Conservation (phyloP, 2,797 vertebrate genomes). For the Gallinago solitaria region DNA sequence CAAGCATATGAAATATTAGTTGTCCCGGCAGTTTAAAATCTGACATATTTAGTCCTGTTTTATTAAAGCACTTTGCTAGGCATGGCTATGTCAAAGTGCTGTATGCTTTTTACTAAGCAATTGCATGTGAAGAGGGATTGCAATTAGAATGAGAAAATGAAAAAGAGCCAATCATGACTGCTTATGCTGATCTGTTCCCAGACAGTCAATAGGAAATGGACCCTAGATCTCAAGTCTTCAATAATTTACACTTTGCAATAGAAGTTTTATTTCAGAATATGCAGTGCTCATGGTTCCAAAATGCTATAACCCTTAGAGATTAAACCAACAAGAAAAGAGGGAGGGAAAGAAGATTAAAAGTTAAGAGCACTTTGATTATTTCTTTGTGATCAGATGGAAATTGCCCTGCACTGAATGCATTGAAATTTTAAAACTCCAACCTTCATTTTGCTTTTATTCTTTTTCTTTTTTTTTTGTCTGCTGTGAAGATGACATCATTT, state of each 20-base stretch:
- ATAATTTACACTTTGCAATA: constrained; percentile 21
- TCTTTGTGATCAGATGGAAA: constrained; percentile 57
- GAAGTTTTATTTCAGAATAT: constrained; percentile 15
- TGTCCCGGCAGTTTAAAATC: not conserved
- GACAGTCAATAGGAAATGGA: not conserved
- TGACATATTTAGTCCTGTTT: not conserved
- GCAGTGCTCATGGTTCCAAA: not conserved
- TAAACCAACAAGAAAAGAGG: constrained; percentile 43
- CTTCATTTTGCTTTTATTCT: not conserved
- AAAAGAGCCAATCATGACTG: not conserved
- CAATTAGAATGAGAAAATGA: not conserved
- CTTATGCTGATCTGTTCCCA: not conserved
- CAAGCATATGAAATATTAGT: not conserved
- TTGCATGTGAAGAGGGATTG: not conserved
- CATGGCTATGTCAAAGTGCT: not conserved
- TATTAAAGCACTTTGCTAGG: not conserved
- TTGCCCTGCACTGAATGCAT: constrained; percentile 24
- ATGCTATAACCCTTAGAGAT: constrained; percentile 8
- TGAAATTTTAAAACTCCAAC: constrained; percentile 28
- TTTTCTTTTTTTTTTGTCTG: not conserved
- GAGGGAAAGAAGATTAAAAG: constrained; percentile 42
- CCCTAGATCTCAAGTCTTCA: not conserved
- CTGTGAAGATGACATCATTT: not conserved
- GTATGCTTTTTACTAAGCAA: not conserved
- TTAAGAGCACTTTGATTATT: constrained; percentile 65